Base-by-base conservation (phyloP, 2,888 invertebrate genomes). In the Gibbula magus region DNA sequence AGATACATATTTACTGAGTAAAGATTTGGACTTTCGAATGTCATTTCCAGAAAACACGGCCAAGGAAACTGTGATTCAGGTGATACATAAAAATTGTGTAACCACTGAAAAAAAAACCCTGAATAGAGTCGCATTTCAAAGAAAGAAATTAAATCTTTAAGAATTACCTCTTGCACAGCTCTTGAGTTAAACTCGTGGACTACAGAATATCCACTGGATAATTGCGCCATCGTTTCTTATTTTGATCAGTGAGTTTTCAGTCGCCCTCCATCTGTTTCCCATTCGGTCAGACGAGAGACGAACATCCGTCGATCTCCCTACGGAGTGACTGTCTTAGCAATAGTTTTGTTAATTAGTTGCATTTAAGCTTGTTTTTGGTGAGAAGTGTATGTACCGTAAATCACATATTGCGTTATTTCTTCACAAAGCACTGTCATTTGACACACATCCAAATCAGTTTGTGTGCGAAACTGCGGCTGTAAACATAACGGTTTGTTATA, bases 251-350 rank as follows among this genome's bases (percentile, higher is more conserved):
- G 29, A 61, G 29, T 61, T 8, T 61, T 61, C 61, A 61, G 25
- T 61, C 29, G 61, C 29, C 61, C 61, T 61, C 61, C 61, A 61
- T 61, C 61, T 61, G 61, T 61, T 61, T 61, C 61, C 61, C 61
- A 61, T 61, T 61, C 61, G 61, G 61, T 61, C 61, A 61, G 61
- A 61, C 61, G 29, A 61, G 29, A 61, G 61, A 29, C 61, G 61
- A 25, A 29, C 8, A 45, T 8, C 45, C 45, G 45, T 45, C 5
- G 45, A 45, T 45, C 8, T 45, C 45, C 45, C 45, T 45, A 45
- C 5, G 45, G 45, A 45, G 5, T 45, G 13, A 45, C 13, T 45
- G 10, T 45, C 13, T 45, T 45, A 7, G 13, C 5, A 45, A 45
- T 13, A 45, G 45, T 45, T 45, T 45, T 13, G 45, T 45, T 45